Conservation (phyloP, 1,140 invertebrate species). For the Zaprionus vittiger region DNA sequence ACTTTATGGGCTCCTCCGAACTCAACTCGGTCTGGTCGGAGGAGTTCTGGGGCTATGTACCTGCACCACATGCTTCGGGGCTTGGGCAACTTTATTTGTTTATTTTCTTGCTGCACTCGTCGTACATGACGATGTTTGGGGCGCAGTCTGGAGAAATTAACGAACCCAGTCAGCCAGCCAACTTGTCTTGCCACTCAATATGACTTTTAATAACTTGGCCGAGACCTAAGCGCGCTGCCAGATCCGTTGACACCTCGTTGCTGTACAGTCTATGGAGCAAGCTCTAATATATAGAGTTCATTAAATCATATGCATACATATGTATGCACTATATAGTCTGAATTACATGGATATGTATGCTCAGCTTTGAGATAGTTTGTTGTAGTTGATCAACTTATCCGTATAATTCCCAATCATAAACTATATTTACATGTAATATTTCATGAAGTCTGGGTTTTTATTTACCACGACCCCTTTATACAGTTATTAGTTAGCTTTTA, state of each 20-base stretch:
- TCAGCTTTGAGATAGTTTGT: no score
- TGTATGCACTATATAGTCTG: no score
- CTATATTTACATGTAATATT: no score
- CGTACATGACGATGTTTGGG: constrained; percentile 70
- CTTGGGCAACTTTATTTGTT: constrained; percentile 63
- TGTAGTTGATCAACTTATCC: no score
- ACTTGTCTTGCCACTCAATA: constrained; percentile 63
- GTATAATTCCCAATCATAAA: no score
- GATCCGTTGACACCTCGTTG: constrained; percentile 24
- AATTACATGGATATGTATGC: no score
- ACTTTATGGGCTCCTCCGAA: constrained; percentile 62
- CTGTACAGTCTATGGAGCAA: constrained; percentile 3
- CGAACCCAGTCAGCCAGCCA: constrained; percentile 50
- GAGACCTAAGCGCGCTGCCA: constrained; percentile 23
- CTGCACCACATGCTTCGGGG: constrained; percentile 64
- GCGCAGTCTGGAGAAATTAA: constrained; percentile 76
- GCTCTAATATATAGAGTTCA: background rate
- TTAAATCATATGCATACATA: background rate
- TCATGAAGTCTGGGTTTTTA: no score
- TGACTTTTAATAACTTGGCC: constrained; percentile 64
- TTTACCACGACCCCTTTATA: no score
- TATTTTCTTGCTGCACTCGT: constrained; percentile 56
- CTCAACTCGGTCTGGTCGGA: constrained; percentile 26
- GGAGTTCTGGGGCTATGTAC: constrained; percentile 54
- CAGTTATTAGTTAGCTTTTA: no score